Evolutionary conservation across 2,797 vertebrate genomes (phyloP).

Genomic region (Falco naumanni): DNA sequence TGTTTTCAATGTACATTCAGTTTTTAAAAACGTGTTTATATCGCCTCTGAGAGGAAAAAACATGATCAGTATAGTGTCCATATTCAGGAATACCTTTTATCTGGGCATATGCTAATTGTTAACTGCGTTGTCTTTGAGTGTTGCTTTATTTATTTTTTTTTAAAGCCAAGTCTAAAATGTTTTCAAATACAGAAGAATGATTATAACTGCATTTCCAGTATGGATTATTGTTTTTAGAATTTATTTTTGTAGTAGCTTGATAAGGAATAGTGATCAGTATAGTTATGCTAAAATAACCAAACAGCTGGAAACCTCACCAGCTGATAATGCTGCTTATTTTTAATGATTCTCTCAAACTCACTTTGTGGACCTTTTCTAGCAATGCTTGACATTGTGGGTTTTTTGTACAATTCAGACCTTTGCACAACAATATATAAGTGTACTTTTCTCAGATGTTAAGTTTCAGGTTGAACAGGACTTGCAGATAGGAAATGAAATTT

Average conservation of each 20-base stretch:
- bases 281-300: not conserved
- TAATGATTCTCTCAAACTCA: not conserved
- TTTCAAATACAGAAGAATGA: not conserved
- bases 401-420: not conserved
- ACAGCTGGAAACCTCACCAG: not conserved
- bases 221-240: not conserved
- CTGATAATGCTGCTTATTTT: not conserved
- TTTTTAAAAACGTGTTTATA: not conserved
- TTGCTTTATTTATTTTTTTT: not conserved
- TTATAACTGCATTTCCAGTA: not conserved
- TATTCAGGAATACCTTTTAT: not conserved
- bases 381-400: not conserved
- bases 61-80: not conserved
- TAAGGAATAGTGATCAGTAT: not conserved
- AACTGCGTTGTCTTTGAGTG: not conserved
- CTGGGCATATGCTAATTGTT: not conserved
- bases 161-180: not conserved
- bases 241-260: not conserved
- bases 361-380: not conserved
- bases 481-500: not conserved
- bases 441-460: not conserved
- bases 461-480: not conserved
- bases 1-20: not conserved
- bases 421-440: not conserved
- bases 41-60: not conserved